A percentile compares a stretch with the other conserved stretches of the same genome.
Evolutionary conservation across 2,888 invertebrate genomes (phyloP).

Genomic region (Polyploca ridens): DNA sequence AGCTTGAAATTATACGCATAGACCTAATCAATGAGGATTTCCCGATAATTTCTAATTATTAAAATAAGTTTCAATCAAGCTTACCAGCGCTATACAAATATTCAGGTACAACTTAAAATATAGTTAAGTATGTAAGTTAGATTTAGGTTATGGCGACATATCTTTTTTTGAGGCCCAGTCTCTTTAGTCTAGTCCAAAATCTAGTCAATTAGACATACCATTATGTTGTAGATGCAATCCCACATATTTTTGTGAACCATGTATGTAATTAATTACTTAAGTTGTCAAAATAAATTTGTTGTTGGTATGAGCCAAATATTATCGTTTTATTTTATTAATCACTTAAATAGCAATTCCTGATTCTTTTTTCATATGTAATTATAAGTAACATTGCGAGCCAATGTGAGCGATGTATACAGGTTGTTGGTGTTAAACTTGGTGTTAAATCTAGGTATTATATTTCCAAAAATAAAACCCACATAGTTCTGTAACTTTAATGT

Average conservation of each 20-base stretch:
- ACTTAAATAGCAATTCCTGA: too few species aligned
- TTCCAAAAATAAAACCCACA: too few species aligned
- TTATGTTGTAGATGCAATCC: conserved; percentile 41
- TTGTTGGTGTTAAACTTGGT: too few species aligned
- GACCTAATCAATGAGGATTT: background rate
- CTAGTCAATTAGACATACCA: conserved; percentile 67
- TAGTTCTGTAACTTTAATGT: too few species aligned
- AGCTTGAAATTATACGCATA: background rate
- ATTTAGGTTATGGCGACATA: conserved; percentile 45
- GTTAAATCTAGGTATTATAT: too few species aligned
- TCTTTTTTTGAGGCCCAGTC: conserved; percentile 45
- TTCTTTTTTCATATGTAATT: too few species aligned
- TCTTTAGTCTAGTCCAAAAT: conserved; percentile 43
- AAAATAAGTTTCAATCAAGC: too few species aligned
- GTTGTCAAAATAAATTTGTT: conserved; percentile 43
- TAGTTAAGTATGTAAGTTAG: conserved; percentile 19
- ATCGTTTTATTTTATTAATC: background rate
- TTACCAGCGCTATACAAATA: background rate
- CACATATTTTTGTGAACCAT: conserved; percentile 66
- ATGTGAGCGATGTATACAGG: too few species aligned
- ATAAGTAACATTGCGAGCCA: too few species aligned
- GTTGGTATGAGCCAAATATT: conserved; percentile 36
- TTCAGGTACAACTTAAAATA: background rate
- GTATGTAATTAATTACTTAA: conserved; percentile 18
- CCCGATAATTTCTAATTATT: too few species aligned